Evolutionary conservation across 53 echinoderm and acorn worm genomes (phyloP), one percentile per base, ranked within the genome.

Genomic region (Holothuria leucospilota): DNA sequence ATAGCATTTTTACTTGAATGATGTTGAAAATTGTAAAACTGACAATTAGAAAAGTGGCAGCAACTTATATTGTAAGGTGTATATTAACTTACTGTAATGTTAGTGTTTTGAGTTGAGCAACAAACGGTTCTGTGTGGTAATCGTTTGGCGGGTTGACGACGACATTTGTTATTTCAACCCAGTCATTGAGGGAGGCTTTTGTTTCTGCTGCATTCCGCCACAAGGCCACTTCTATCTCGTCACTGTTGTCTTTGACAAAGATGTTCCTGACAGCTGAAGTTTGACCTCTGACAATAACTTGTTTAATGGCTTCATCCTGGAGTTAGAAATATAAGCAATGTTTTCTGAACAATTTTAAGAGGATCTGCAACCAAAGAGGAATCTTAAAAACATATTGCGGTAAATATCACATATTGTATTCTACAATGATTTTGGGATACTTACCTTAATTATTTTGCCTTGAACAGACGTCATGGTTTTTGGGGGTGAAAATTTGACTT

Each of bases 231-330:
- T 69, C 70, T 8, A 69, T 26, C 34, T 69, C 70, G 39, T 69
- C 70, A 11, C 15, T 28, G 20, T 34, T 29, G 70, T 69, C 70
- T 39, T 29, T 69, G 40, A 69, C 30, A 16, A 69, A 69, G 27
- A 69, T 69, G 70, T 69, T 34, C 0, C 70, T 26, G 6, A 14
- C 70, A 2, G 28, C 27, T 20, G 70, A 28, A 10, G 70, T 30
- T 13, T 34, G 13, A 18, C 70, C 70, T 29, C 16, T 69, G 14
- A 69, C 70, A 69, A 34, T 13, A 1, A 69, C 70, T 20, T 69
- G 70, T 39, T 69, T 29, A 28, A 69, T 20, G 30, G 70, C 70
- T 69, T 69, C 70, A 34, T 69, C 70, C 70, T 69, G 39, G 49
- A 49, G 6, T 49, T 49, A 4, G 49, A 49, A 49, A 49, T 2